Base-by-base conservation (phyloP, 2,113 vertebrate species). In the Nothoprocta perdicaria region DNA sequence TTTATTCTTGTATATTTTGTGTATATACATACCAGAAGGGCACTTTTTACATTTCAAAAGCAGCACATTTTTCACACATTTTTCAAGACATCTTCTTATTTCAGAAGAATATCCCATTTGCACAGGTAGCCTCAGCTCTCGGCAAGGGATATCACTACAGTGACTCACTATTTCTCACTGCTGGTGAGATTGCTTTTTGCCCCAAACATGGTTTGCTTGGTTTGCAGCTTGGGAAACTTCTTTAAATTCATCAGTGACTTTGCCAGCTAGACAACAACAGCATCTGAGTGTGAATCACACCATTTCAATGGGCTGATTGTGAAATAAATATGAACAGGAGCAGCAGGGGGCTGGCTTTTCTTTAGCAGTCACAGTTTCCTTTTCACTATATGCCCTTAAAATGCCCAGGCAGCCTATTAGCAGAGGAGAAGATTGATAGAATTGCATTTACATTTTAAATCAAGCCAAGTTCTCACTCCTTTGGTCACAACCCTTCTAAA, bases 361-460 rank as follows among this genome's bases (percentile, higher is more conserved):
- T 96, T 95, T 55, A 92, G 86, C 74, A 95, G 90, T 86, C 94
- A 95, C 83, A 92, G 60, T 92, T 95, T 92, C 50, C 88, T 94
- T 96, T 95, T 95, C 90, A 95, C 92, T 92, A 92, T 95, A 93
- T 95, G 92, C 90, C 95, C 95, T 95, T 94, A 96, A 96, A 95
- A 96, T 94, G 90, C 90, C 94, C 95, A 93, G 86, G 90, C 93
- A 92, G 86, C 55, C 88, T 85, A 90, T 93, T 95, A 95, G 66
- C 1, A 0, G 31, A 90, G 71, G 41, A 55, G 67, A 95, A 95
- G 95, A 96, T 92, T 95, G 95, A 96, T 95, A 93, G 93, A 94
- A 95, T 80, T 41, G 8, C 78, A 96, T 95, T 96, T 95, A 89
- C 92, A 95, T 95, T 88, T 94, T 86, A 90, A 96, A 95, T 92